Evolutionary conservation across 2,797 vertebrate species (phyloP).

Genomic region (Distichodus sexfasciatus): DNA sequence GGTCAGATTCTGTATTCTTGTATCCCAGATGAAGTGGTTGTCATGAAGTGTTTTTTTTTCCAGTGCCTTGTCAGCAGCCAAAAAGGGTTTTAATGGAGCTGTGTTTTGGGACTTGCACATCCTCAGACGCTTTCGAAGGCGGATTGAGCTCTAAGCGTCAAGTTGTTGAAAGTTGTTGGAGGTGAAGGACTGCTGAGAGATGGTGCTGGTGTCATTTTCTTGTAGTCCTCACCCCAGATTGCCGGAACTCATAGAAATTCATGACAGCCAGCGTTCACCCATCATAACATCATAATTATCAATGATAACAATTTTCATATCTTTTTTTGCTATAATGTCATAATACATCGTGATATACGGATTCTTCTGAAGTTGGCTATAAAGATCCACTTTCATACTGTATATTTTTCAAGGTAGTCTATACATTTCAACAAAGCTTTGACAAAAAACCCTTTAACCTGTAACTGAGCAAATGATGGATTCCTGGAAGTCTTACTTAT

Average conservation of each 20-base stretch:
- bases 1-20: slow-evolving; percentile 54
- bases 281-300: not conserved
- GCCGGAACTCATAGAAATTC: slow-evolving; percentile 18
- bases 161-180: slow-evolving; percentile 56
- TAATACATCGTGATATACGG: not conserved
- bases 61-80: slow-evolving; percentile 63
- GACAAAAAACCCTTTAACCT: not conserved
- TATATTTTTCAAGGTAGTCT: no score
- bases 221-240: slow-evolving; percentile 38
- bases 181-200: slow-evolving; percentile 38
- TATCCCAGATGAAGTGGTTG: slow-evolving; percentile 55
- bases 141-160: slow-evolving; percentile 53
- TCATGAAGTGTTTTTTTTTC: slow-evolving; percentile 59
- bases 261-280: slow-evolving; percentile 13
- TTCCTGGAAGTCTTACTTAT: not conserved
- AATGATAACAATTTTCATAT: not conserved
- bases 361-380: no score
- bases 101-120: slow-evolving; percentile 65
- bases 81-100: slow-evolving; percentile 68
- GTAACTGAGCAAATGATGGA: not conserved
- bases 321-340: not conserved
- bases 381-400: no score
- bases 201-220: slow-evolving; percentile 1
- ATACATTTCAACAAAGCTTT: not conserved
- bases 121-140: slow-evolving; percentile 51